Base-by-base conservation (phyloP, 2,888 invertebrate genomes). In the Apodemia zela region DNA sequence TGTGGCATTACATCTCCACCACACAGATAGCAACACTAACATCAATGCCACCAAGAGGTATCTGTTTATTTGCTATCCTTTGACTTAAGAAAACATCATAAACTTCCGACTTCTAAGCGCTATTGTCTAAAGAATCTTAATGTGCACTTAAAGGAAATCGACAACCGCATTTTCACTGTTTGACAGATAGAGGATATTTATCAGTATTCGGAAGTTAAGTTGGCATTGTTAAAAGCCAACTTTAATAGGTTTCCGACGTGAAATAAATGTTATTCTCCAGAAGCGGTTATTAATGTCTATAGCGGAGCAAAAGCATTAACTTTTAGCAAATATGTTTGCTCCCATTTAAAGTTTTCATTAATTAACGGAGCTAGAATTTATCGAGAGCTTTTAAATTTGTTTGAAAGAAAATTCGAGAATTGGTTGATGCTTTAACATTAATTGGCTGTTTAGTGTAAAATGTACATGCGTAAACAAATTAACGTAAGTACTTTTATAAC, bases 151-250 rank as follows among this genome's bases (percentile, higher is more conserved):
- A 54, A 63, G 29, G 54, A 25, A 63, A 60, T 63, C 60, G 25
- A 29, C 51, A 33, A 57, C 57, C 64, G 33, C 63, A 63, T 63
- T 66, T 54, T 59, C 57, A 42, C 70, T 76, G 73, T 81, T 83
- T 85, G 84, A 85, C 80, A 82, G 80, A 86, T 83, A 80, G 75
- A 76, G 74, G 78, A 77, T 81, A 85, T 85, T 85, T 84, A 80
- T 86, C 85, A 85, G 77, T 74, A 79, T 77, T 80, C 75, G 70
- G 70, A 73, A 72, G 69, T 75, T 70, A 60, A 65, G 70, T 70
- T 77, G 73, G 77, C 76, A 75, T 73, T 76, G 78, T 71, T 79
- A 77, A 78, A 78, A 80, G 78, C 77, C 76, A 82, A 81, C 79
- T 82, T 82, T 80, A 82, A 84, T 82, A 76, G 76, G 71, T 75